Conservation (phyloP, 2,888 invertebrate genomes). For the Polyploca ridens region DNA sequence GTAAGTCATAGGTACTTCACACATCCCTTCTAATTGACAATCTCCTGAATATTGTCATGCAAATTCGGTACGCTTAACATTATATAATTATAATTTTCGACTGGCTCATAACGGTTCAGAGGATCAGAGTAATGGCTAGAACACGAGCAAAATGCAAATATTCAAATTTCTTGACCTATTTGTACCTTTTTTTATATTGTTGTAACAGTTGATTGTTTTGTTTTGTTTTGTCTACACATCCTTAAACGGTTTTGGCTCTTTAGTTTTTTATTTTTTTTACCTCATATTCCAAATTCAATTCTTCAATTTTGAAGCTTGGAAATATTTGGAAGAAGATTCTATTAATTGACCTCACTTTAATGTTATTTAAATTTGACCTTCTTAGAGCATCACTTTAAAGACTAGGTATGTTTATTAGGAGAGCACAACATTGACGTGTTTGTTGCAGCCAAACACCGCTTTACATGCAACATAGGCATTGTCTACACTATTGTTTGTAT, state of each 20-base stretch:
- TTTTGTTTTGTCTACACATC: too few species aligned
- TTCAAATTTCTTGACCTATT: constrained; percentile 27
- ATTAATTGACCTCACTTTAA: too few species aligned
- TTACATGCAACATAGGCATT: constrained; percentile 7
- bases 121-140: constrained; percentile 32
- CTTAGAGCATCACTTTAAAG: neutral
- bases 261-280: too few species aligned
- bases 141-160: constrained; percentile 31
- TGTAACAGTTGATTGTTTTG: constrained; percentile 18
- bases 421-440: constrained; percentile 2
- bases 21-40: constrained; percentile 1
- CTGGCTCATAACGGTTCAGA: constrained; percentile 31
- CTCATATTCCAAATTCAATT: too few species aligned
- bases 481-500: constrained; percentile 4
- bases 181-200: constrained; percentile 22
- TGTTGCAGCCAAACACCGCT: constrained; percentile 2
- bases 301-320: too few species aligned
- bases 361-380: too few species aligned
- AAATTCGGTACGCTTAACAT: constrained; percentile 18
- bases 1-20: neutral
- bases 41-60: constrained; percentile 8
- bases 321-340: neutral
- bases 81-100: constrained; percentile 35
- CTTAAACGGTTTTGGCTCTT: too few species aligned
- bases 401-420: neutral